Conservation (phyloP, 2,113 vertebrate genomes). For the Actinemys pallida region DNA sequence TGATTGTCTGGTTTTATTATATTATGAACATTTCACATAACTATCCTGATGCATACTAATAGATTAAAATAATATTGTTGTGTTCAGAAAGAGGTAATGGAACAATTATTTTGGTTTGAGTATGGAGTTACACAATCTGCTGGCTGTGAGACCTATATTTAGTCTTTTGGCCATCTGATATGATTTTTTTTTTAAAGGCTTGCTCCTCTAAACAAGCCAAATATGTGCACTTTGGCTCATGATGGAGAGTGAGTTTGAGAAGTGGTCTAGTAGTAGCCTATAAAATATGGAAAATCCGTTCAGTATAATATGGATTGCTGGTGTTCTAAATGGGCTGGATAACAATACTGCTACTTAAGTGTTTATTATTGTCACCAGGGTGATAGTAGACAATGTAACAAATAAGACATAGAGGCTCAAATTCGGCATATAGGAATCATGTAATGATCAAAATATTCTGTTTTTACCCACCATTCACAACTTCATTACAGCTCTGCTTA, state of each 20-base stretch:
- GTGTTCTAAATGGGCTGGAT: not conserved
- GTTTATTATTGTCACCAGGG: not conserved
- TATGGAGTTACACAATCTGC: not conserved
- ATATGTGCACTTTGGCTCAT: not conserved
- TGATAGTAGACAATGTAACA: not conserved
- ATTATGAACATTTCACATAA: not conserved
- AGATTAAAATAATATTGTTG: not conserved
- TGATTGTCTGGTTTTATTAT: not conserved
- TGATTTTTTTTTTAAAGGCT: not conserved
- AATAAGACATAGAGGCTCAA: not conserved
- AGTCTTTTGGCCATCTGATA: not conserved
- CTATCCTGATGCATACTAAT: not conserved
- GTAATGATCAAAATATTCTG: not conserved
- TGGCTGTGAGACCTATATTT: not conserved
- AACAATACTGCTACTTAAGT: not conserved
- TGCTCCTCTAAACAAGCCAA: not conserved
- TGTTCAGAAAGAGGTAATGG: not conserved
- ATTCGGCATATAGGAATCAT: not conserved
- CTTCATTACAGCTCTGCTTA: not conserved
- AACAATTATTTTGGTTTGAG: not conserved
- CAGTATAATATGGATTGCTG: not conserved
- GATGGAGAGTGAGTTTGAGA: not conserved
- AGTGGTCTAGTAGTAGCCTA: not conserved
- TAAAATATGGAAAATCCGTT: not conserved
- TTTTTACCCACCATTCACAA: not conserved